Evolutionary conservation across 2,113 vertebrate species (phyloP).

Genomic region (Isichthys henryi): DNA sequence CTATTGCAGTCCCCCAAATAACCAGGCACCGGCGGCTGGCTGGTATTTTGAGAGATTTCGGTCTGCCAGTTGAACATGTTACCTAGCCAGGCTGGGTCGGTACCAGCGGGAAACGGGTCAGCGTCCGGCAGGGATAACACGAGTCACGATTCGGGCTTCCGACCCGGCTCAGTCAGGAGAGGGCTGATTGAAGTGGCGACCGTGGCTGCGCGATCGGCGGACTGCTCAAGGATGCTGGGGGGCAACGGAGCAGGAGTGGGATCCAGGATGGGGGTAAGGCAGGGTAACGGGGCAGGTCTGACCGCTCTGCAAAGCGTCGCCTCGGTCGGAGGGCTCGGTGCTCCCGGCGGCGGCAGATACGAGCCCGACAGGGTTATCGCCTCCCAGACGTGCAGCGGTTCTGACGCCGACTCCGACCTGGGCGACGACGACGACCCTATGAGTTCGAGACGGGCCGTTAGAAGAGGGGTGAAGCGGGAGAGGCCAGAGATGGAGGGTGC

Average conservation of each 20-base stretch:
- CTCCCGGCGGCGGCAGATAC: slow-evolving; percentile 42
- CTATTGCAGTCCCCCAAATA: slow-evolving; percentile 20
- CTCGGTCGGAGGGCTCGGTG: slow-evolving; percentile 39
- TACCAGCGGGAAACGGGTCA: slow-evolving; percentile 62
- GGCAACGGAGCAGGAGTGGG: slow-evolving; percentile 42
- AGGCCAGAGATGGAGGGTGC: slow-evolving; percentile 60
- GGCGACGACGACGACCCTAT: slow-evolving; percentile 72
- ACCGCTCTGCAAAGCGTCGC: slow-evolving; percentile 36
- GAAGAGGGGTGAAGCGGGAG: slow-evolving; percentile 63
- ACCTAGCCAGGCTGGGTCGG: slow-evolving; percentile 76
- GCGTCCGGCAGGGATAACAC: slow-evolving; percentile 52
- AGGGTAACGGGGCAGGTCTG: slow-evolving; percentile 48
- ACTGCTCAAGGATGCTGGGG: slow-evolving; percentile 41
- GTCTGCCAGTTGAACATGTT: slow-evolving; percentile 59
- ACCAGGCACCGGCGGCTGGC: slow-evolving; percentile 26
- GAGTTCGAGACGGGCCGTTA: slow-evolving; percentile 38
- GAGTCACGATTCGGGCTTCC: slow-evolving; percentile 57
- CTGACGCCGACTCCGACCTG: slow-evolving; percentile 74
- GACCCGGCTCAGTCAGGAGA: slow-evolving; percentile 58
- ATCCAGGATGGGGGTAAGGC: slow-evolving; percentile 42
- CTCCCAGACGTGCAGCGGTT: slow-evolving; percentile 58
- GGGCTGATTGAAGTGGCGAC: slow-evolving; percentile 35
- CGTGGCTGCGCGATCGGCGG: slow-evolving; percentile 29
- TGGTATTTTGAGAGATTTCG: slow-evolving; percentile 40
- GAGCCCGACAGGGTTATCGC: slow-evolving; percentile 34